Evolutionary conservation across 2,113 vertebrate species (phyloP).

Genomic region (Mus pahari): DNA sequence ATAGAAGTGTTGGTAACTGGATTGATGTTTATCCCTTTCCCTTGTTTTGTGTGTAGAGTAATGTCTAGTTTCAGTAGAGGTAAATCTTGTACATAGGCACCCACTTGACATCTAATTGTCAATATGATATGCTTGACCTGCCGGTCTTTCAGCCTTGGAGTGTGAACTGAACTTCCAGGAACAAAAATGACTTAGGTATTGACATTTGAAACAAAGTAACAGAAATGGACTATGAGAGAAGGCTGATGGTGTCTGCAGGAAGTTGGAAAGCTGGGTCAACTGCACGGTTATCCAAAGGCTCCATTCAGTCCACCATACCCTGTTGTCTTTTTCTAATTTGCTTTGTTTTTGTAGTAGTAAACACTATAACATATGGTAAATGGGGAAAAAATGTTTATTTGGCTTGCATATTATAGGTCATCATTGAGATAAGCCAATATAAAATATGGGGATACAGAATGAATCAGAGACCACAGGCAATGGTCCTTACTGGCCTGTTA

Average conservation of each 20-base stretch:
- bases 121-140: background rate
- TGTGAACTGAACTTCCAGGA: background rate
- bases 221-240: background rate
- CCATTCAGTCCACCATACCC: background rate
- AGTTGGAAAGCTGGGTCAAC: background rate
- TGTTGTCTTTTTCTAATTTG: no score
- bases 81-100: background rate
- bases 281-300: background rate
- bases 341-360: background rate
- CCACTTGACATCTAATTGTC: background rate
- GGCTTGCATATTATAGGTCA: background rate
- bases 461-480: background rate
- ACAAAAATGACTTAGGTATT: background rate
- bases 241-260: background rate
- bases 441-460: background rate
- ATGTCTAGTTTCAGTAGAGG: background rate
- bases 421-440: background rate
- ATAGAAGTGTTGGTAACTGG: background rate
- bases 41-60: background rate
- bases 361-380: background rate
- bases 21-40: background rate
- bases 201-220: background rate
- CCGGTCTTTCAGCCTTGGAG: background rate
- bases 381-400: background rate
- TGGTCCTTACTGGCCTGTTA: no score